Conservation (phyloP, 2,888 invertebrate species). For the Lucinisca nassula region DNA sequence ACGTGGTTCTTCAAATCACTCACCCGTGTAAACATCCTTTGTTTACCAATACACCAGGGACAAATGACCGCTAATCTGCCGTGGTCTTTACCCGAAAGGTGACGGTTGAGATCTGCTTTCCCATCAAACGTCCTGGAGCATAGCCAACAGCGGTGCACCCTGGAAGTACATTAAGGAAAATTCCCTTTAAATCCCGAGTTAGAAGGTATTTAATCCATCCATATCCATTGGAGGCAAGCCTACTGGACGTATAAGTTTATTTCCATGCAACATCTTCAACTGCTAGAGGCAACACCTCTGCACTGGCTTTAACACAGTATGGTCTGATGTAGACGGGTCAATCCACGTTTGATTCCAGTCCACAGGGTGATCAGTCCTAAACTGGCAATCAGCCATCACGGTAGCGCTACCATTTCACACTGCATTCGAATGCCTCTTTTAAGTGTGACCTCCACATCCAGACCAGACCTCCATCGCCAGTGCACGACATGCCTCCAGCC, state of each 20-base stretch:
- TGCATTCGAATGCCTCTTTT: background rate
- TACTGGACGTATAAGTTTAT: background rate
- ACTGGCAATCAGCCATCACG: background rate
- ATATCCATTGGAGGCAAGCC: background rate
- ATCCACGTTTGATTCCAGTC: background rate
- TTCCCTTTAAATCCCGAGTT: too few species aligned
- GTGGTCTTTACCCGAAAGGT: too few species aligned
- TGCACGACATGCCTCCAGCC: too few species aligned
- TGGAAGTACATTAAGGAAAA: background rate
- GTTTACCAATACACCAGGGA: too few species aligned
- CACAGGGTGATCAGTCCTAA: background rate
- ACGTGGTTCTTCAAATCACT: too few species aligned
- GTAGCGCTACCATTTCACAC: background rate
- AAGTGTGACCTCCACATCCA: too few species aligned
- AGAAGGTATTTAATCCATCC: background rate
- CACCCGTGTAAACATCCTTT: too few species aligned
- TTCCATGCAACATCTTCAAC: background rate
- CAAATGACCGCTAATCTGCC: too few species aligned
- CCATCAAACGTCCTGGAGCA: too few species aligned
- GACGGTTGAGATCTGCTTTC: too few species aligned
- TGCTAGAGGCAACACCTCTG: background rate
- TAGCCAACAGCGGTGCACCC: too few species aligned
- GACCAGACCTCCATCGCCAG: too few species aligned
- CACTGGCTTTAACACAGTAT: background rate
- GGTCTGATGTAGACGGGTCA: background rate